Base-by-base conservation (phyloP, 30 jellyfish, hydroid and myxozoan species). In the Aurelia aurita region DNA sequence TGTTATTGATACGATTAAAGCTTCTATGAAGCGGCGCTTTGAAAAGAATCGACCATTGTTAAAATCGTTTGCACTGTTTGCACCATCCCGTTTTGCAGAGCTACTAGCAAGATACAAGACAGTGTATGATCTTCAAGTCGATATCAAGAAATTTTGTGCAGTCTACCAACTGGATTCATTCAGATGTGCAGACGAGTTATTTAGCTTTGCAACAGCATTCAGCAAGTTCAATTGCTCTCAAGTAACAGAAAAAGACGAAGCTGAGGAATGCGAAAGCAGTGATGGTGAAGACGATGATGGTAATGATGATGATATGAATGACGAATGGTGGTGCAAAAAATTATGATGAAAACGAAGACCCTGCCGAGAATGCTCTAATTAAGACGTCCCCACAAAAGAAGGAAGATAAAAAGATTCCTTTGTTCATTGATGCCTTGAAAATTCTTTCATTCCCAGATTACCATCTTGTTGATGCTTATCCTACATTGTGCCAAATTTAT, bases 401-500 rank as follows among this genome's bases (percentile, higher is more conserved):
- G 32, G 77, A 25, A 0, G 77, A 7, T 3, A 65, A 65, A 65
- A 65, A 11, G 46, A 65, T 20, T 65, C 53, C 64, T 25, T 65
- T 20, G 12, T 65, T 65, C 21, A 65, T 65, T 15, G 77, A 27
- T 69, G 81, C 53, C 53, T 65, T 65, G 77, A 32, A 69, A 20
- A 5, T 69, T 69, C 61, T 22, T 32, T 69, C 62, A 19, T 69
- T 69, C 28, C 31, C 62, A n/a, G 49, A 46, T 12, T 73, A 73
- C 58, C 86, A 73, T 6, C 72, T 46, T 45, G 45, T 73, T 73
- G 86, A 39, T 54, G 86, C 34, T 0, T 73, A 45, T 46, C 45
- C 86, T 5, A 73, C 77, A 22, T 73, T 73, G 72, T 47, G 70
- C 72, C 72, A 54, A 20, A 68, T 54, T 31, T 73, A 39, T 28